Conservation (phyloP, 2,113 vertebrate species). For the Actinemys pallida region DNA sequence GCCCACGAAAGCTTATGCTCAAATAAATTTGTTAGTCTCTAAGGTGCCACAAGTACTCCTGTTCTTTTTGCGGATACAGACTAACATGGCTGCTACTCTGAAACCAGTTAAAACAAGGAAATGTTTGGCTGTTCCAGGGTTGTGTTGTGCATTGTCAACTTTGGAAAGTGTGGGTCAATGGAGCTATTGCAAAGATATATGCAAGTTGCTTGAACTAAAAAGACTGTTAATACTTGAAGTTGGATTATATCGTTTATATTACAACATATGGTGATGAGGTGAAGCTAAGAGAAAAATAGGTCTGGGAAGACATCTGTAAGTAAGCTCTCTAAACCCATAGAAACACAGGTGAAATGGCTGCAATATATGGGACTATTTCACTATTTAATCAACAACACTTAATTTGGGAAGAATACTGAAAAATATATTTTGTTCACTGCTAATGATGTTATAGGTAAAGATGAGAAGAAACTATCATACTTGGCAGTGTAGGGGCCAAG, state of each 20-base stretch:
- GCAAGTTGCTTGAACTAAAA: background rate
- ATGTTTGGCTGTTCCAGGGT: background rate
- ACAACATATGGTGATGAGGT: background rate
- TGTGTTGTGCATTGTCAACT: background rate
- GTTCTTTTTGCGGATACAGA: no score
- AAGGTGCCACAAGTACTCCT: no score
- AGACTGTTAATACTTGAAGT: background rate
- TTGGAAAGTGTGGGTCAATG: background rate
- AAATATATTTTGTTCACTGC: background rate
- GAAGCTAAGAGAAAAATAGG: background rate
- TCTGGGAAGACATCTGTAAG: background rate
- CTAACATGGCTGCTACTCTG: no score
- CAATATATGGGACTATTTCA: background rate
- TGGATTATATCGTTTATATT: background rate
- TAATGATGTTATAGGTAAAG: background rate
- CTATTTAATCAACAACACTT: background rate
- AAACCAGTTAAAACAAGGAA: background rate
- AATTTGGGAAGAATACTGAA: background rate
- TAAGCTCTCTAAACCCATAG: background rate
- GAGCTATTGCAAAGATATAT: background rate
- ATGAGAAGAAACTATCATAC: background rate
- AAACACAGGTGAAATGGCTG: background rate
- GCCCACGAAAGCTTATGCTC: no score
- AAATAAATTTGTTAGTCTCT: no score
- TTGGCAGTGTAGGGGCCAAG: background rate